A percentile compares a stretch with the other conserved stretches of the same genome.
Conservation (phyloP, 1,140 invertebrate species). For the Mamestra configurata region DNA sequence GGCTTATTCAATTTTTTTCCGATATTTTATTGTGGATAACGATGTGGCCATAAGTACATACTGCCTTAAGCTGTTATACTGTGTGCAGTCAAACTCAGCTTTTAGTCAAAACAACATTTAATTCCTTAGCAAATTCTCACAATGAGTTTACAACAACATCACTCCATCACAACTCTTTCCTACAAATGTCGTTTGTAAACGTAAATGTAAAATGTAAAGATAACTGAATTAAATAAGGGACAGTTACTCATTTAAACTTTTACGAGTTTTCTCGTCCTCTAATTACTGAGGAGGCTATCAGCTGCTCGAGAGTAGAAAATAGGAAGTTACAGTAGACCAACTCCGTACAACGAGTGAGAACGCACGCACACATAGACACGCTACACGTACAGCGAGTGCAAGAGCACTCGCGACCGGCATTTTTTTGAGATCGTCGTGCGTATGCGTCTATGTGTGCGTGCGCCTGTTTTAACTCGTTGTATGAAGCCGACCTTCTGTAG, state of each 20-base stretch:
- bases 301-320: background rate
- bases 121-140: background rate
- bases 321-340: background rate
- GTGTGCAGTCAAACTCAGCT: too few relatives aligned
- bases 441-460: too few relatives aligned
- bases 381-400: too few relatives aligned
- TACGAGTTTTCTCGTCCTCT: conserved; percentile 14
- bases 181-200: conserved; percentile 2
- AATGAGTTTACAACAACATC: background rate
- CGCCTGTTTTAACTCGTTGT: too few relatives aligned
- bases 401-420: too few relatives aligned
- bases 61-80: too few relatives aligned
- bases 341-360: background rate
- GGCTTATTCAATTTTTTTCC: too few relatives aligned
- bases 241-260: conserved; percentile 24
- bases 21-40: too few relatives aligned
- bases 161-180: background rate
- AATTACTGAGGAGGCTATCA: conserved; percentile 30
- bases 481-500: background rate
- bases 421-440: too few relatives aligned
- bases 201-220: background rate
- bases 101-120: background rate
- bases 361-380: background rate
- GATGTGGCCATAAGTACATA: too few relatives aligned
- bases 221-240: conserved; percentile 5